A percentile compares a stretch with the other conserved stretches of the same genome.
Conservation (phyloP, 2,113 vertebrate genomes). For the Atractosteus spatula region DNA sequence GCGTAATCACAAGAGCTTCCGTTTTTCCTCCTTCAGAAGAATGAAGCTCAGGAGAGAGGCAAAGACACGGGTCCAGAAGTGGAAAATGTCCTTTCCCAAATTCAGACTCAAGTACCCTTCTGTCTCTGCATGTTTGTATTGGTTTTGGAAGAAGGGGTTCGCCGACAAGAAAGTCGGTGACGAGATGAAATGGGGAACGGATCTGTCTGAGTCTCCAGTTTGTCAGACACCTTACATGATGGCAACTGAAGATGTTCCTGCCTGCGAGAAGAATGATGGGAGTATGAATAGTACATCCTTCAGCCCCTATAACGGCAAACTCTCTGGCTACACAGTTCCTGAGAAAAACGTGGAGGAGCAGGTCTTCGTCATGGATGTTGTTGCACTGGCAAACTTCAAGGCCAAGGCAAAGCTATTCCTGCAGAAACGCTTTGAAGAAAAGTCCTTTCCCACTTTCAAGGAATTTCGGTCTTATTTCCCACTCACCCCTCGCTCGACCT, state of each 20-base stretch:
- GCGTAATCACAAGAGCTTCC: conserved; percentile 43
- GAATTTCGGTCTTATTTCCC: conserved; percentile 91
- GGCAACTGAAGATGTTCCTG: conserved; percentile 7
- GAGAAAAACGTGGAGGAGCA: conserved; percentile 53
- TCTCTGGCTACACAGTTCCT: conserved; percentile 34
- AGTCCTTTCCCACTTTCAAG: conserved; percentile 90
- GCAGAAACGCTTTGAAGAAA: conserved; percentile 88
- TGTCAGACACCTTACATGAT: neutral
- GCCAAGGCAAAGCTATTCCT: conserved; percentile 93
- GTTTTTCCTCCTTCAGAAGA: conserved; percentile 63
- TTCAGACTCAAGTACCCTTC: conserved; percentile 83
- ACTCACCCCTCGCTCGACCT: conserved; percentile 87
- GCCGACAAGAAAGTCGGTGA: conserved; percentile 20
- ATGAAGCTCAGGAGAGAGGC: conserved; percentile 76
- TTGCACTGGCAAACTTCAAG: conserved; percentile 86
- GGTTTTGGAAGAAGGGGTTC: conserved; percentile 76
- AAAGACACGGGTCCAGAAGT: conserved; percentile 69
- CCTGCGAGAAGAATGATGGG: conserved; percentile 26
- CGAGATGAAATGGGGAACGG: conserved; percentile 17
- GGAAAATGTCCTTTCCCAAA: conserved; percentile 75
- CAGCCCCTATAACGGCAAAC: conserved; percentile 30
- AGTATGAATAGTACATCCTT: neutral
- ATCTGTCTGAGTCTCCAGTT: conserved; percentile 9
- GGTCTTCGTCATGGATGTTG: conserved; percentile 82
- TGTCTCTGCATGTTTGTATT: conserved; percentile 79